Conservation (phyloP, 2,888 invertebrate genomes). For the Hermaeophaga mercurialis region DNA sequence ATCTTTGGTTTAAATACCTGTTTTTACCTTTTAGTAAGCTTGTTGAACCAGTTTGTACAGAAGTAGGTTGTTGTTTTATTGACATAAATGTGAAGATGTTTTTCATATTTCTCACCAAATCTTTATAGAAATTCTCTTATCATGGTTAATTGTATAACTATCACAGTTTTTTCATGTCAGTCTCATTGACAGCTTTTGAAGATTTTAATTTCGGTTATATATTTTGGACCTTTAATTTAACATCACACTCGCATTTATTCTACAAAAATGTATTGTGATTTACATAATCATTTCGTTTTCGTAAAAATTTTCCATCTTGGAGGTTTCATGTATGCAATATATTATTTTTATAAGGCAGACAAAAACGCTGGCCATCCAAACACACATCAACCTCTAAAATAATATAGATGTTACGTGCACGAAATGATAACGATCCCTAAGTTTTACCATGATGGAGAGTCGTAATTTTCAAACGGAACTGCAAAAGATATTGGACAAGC, state of each 20-base stretch:
- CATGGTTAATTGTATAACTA: neutral
- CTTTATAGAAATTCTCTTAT: too few species aligned
- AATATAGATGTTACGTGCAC: constrained; percentile 47
- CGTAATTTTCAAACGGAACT: constrained; percentile 29
- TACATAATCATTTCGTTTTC: constrained; percentile 6
- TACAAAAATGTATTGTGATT: too few species aligned
- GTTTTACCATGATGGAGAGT: constrained; percentile 23
- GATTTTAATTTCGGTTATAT: neutral
- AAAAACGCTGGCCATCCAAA: constrained; percentile 13
- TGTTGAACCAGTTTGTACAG: too few species aligned
- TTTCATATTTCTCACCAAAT: too few species aligned
- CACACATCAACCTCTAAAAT: constrained; percentile 45
- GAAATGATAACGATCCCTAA: constrained; percentile 21
- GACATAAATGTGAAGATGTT: too few species aligned
- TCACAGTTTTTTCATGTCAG: neutral
- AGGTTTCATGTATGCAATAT: constrained; percentile 5
- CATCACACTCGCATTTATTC: too few species aligned
- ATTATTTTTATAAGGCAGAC: constrained; percentile 4
- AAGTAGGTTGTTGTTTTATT: too few species aligned
- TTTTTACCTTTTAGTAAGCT: too few species aligned
- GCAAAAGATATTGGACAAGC: constrained; percentile 18
- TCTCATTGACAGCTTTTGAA: neutral
- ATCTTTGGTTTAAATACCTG: too few species aligned
- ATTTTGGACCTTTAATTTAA: neutral
- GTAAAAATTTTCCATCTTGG: constrained; percentile 1